Evolutionary conservation across 1,140 invertebrate genomes (phyloP), one percentile per base, ranked within the genome.

Genomic region (Euglossa dilemma): DNA sequence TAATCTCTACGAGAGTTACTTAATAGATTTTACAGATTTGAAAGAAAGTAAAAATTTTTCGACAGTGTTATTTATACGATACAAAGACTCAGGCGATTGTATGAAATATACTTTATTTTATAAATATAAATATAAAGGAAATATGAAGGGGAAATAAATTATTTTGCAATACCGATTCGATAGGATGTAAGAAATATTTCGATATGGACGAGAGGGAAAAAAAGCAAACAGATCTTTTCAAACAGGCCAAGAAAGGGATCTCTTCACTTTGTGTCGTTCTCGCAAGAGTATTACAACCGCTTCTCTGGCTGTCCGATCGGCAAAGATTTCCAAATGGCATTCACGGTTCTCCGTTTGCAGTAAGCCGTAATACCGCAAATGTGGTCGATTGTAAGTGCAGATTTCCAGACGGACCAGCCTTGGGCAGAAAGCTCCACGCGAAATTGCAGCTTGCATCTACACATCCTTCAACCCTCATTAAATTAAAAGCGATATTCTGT

Each of bases 281-380:
- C 50, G 50, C 81, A 61, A 75, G 78, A 85, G 71, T 64, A 50
- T 57, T 73, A 56, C 70, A 70, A 52, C 75, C 57, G 57, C 56
- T 70, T 77, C 73, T 59, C 73, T 59, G 28, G 50, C n/a, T 47
- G 52, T 61, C 56, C 25, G 47, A 86, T 82, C 80, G 61, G 82
- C 57, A 69, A 80, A 64, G 83, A 84, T 77, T 80, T 87, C 83
- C 64, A 59, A 64, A 61, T 77, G 76, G 54, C 63, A 79, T 73
- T 77, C 70, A 71, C 71, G 75, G 50, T 61, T 78, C 75, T 71
- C 69, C 71, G 82, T 84, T 84, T 70, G 36, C 85, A 83, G 81
- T 82, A 87, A 87, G 86, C 78, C 74, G 86, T 87, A 87, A 87
- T 80, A 87, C 85, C 86, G 85, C 72, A 87, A 87, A 86, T 87